Evolutionary conservation across 2,797 vertebrate genomes (phyloP).

Genomic region (Gouania willdenowi): DNA sequence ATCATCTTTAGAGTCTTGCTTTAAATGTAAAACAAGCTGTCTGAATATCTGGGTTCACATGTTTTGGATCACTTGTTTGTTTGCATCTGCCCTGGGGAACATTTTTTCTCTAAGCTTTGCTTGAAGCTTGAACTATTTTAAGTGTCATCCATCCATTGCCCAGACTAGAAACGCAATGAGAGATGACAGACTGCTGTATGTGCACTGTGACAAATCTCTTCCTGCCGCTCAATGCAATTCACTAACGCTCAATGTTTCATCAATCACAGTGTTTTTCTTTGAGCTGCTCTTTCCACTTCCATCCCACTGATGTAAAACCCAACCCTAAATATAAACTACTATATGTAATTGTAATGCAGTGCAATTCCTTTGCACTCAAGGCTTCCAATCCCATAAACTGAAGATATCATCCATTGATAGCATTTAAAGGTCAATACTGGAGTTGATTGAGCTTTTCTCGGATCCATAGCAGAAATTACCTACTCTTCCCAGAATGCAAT

Average conservation of each 20-base stretch:
- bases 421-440: conserved; percentile 62
- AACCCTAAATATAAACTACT: conserved; percentile 1
- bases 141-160: neutral
- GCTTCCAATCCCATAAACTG: conserved; percentile 32
- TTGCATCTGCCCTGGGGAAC: neutral
- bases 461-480: conserved; percentile 62
- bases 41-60: neutral
- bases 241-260: conserved; percentile 1
- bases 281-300: conserved; percentile 11
- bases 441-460: conserved; percentile 52
- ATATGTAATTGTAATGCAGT: conserved; percentile 1
- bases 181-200: neutral
- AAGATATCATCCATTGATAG: conserved; percentile 54
- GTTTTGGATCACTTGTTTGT: conserved; percentile 1
- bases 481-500: conserved; percentile 61
- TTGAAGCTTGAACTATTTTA: neutral
- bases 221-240: neutral
- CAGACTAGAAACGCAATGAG: neutral
- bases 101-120: neutral
- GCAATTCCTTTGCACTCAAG: conserved; percentile 18
- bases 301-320: neutral
- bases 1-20: conserved; percentile 13
- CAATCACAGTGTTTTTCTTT: no score
- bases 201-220: neutral
- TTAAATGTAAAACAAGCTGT: no score